phyloP scores from a whole-genome alignment of 2,888 invertebrate species.

The Hemithea aestivaria region DNA sequence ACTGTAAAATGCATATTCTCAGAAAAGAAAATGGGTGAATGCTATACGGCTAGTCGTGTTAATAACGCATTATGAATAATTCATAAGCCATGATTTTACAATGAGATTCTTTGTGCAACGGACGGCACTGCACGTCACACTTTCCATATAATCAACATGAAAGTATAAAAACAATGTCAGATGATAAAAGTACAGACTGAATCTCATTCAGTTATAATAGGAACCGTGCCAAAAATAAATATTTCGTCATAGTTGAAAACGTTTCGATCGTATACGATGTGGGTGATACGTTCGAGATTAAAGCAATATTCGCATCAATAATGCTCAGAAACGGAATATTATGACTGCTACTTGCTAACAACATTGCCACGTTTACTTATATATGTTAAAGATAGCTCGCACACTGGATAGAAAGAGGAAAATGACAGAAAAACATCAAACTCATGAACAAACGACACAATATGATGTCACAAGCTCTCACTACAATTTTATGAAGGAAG shows the following conservation, averaged over 20 bases:
- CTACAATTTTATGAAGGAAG: slow-evolving; percentile 25
- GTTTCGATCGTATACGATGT: slow-evolving; percentile 17
- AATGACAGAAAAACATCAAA: too few relatives aligned
- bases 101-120: slow-evolving; percentile 45
- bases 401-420: too few relatives aligned
- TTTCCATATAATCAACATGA: slow-evolving; percentile 46
- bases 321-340: slow-evolving; percentile 6
- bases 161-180: slow-evolving; percentile 8
- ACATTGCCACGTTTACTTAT: too few relatives aligned
- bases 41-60: slow-evolving; percentile 39
- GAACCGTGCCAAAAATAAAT: slow-evolving; percentile 24
- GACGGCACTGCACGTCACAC: slow-evolving; percentile 31
- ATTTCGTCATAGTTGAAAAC: slow-evolving; percentile 18
- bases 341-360: too few relatives aligned
- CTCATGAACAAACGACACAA: too few relatives aligned
- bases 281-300: slow-evolving; percentile 9
- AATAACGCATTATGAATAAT: slow-evolving; percentile 60
- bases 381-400: too few relatives aligned
- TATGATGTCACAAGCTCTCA: slow-evolving; percentile 16
- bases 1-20: slow-evolving; percentile 31
- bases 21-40: slow-evolving; percentile 59
- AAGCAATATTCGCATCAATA: slow-evolving; percentile 6
- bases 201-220: slow-evolving; percentile 15
- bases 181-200: slow-evolving; percentile 16
- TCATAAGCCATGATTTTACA: slow-evolving; percentile 45